Evolutionary conservation across 2,797 vertebrate genomes (phyloP), one percentile per base, ranked within the genome.

Genomic region (Rhinatrema bivittatum): DNA sequence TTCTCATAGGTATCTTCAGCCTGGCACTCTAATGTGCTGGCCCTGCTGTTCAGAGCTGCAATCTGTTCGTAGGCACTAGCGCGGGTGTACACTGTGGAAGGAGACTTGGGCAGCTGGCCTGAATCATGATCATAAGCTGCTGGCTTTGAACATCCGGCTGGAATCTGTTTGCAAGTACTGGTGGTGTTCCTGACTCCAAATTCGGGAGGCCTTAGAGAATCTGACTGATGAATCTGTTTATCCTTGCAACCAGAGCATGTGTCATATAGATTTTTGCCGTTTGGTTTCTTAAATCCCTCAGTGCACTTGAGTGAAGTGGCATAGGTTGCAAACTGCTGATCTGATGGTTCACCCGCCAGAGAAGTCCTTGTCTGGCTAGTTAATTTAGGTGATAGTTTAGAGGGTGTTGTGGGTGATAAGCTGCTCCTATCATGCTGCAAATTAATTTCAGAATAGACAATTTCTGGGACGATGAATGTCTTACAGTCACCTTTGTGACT

Each of bases 391-490:
- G 72, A 70, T n/a, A 62, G 50, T 35, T 76, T 69, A 0, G 59
- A 68, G 4, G 69, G 72, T 1, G 62, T 66, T 23, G 32, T 7
- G 0, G 68, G 49, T 9, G 28, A 36, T 12, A 77, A 83, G 27
- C 48, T 58, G 35, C 66, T 73, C 36, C 78, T 72, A 36, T 21
- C 46, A 25, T 85, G 76, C 30, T 58, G 39, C 21, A 64, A 39
- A 14, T 21, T 37, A 25, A 85, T 50, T 41, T 82, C 72, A 9
- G 81, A 78, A 62, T 82, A 83, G 32, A 83, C 11, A 1, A 51
- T 52, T 9, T 28, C 21, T 13, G 26, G 9, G 4, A 7, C 5
- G 3, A 5, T 7, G 20, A 10, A 14, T n/a, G n/a, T 5, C 53
- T 43, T 7, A 35, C 37, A 1, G 23, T 38, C 18, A 48, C 22